A percentile compares a stretch with the other conserved stretches of the same genome.
Evolutionary conservation across 2,113 vertebrate genomes (phyloP).

Genomic region (Ailurus styani): DNA sequence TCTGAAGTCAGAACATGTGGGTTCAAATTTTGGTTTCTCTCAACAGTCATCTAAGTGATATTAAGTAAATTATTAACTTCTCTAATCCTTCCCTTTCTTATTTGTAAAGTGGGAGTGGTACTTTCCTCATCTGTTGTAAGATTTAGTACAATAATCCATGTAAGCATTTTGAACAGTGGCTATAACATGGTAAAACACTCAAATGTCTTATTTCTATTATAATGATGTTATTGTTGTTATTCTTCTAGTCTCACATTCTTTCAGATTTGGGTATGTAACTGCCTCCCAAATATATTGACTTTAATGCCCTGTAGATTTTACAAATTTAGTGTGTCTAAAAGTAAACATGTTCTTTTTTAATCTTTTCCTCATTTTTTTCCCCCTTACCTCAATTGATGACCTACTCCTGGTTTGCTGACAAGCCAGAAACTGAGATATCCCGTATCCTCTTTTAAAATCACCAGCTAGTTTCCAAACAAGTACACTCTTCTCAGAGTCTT

Average conservation of each 20-base stretch:
- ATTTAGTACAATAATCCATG: background rate
- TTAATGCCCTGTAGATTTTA: background rate
- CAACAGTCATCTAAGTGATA: background rate
- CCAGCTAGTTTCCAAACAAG: background rate
- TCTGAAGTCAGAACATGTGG: background rate
- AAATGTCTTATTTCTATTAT: background rate
- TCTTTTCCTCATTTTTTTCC: background rate
- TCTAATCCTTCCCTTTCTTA: background rate
- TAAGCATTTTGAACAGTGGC: background rate
- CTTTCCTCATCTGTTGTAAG: background rate
- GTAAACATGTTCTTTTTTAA: background rate
- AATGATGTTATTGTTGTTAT: background rate
- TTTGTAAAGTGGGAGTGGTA: background rate
- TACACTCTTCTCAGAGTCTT: background rate
- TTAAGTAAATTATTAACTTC: background rate
- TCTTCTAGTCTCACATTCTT: background rate
- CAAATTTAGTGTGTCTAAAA: background rate
- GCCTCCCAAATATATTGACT: background rate
- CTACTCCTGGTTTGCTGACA: background rate
- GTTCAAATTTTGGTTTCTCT: constrained; percentile 12
- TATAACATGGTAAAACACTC: background rate
- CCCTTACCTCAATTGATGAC: background rate
- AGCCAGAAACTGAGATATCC: background rate
- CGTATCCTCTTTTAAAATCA: background rate
- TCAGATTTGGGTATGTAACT: background rate